Evolutionary conservation across 2,888 invertebrate species (phyloP).

Genomic region (Protonemura montana): DNA sequence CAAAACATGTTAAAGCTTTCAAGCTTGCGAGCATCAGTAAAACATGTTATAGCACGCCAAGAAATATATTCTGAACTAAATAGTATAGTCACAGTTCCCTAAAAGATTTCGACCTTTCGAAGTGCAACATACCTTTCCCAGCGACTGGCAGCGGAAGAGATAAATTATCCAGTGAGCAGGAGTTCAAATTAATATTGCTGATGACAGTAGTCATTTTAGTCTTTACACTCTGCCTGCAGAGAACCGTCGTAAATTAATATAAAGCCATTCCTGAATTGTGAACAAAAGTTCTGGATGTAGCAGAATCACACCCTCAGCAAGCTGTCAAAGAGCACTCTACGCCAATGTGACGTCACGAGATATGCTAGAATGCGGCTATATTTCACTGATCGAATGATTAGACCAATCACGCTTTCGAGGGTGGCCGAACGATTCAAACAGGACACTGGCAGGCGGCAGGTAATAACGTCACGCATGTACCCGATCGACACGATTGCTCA

Average conservation of each 20-base stretch:
- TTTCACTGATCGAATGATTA: background rate
- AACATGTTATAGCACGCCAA: too few relatives aligned
- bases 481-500: background rate
- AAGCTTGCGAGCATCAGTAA: too few relatives aligned
- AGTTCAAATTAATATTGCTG: background rate
- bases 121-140: background rate
- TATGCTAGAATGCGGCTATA: background rate
- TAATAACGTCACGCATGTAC: background rate
- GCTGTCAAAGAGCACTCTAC: conserved; percentile 4
- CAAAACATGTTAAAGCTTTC: too few relatives aligned
- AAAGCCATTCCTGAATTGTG: background rate
- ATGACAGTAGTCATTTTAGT: background rate
- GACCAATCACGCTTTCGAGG: background rate
- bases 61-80: too few relatives aligned
- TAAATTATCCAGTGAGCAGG: background rate
- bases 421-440: background rate
- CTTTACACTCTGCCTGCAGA: background rate
- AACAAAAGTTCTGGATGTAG: background rate
- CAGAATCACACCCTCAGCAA: background rate
- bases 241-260: background rate
- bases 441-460: background rate
- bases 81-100: too few relatives aligned
- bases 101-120: too few relatives aligned
- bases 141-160: background rate
- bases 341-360: background rate